Evolutionary conservation across 1,140 invertebrate genomes (phyloP).

Genomic region (Leucophenga varia): DNA sequence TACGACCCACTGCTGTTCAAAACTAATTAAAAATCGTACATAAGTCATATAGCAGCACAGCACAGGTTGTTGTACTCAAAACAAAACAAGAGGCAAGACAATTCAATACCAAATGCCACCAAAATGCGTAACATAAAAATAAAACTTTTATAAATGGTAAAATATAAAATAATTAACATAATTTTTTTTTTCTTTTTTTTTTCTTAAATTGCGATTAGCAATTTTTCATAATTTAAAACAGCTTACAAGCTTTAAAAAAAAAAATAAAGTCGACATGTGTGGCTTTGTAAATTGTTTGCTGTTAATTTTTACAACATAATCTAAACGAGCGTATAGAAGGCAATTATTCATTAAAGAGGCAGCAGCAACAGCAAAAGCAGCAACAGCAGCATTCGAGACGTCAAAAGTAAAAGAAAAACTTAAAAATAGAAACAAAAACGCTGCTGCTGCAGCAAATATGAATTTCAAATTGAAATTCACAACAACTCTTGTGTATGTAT

Average conservation of each 20-base stretch:
- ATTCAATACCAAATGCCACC: no score
- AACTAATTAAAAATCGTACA: constrained; percentile 40
- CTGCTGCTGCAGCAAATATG: not conserved
- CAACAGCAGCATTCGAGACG: not conserved
- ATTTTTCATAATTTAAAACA: constrained; percentile 32
- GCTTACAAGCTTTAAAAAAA: not conserved
- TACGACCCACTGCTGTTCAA: constrained; percentile 27
- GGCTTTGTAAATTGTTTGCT: not conserved
- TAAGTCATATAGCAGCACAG: not conserved
- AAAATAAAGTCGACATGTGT: not conserved
- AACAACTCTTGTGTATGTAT: not conserved
- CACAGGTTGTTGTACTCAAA: no score
- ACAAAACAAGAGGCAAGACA: constrained; percentile 7
- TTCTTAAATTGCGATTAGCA: constrained; percentile 29
- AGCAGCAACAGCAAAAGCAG: not conserved
- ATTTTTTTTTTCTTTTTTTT: no score
- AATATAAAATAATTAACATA: no score
- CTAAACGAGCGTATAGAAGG: constrained; percentile 28
- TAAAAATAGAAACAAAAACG: not conserved
- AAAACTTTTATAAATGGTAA: constrained; percentile 31
- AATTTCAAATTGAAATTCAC: constrained; percentile 4
- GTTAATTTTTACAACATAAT: constrained; percentile 40
- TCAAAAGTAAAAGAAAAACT: not conserved
- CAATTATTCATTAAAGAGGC: constrained; percentile 28
- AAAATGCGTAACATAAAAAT: constrained; percentile 30